Evolutionary conservation across 2,797 vertebrate species (phyloP), one percentile per base, ranked within the genome.

Genomic region (Hyperoplus immaculatus): DNA sequence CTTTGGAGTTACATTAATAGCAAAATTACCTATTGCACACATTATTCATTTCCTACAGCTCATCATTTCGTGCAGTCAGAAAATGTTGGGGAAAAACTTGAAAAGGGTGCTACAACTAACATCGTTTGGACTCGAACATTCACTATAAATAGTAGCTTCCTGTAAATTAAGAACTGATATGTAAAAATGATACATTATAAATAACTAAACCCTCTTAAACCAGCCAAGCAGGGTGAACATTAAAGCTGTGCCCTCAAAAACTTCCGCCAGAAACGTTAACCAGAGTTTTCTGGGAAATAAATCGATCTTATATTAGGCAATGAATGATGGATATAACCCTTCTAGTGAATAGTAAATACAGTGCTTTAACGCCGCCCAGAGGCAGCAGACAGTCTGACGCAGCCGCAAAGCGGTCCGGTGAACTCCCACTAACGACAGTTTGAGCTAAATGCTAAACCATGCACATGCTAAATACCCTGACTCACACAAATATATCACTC

Each of bases 401-500:
- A 58, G 55, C 5, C 59, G 58, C 62, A 14, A 1, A 63, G 54
- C 75, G 13, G 66, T 8, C 41, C 50, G 51, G 4, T 62, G 54
- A 54, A 39, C 71, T 15, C 39, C 42, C 41, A 46, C 59, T 69
- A n/a, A 4, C 65, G 45, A 38, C 49, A 46, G 15, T 59, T 57
- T 2, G 0, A 60, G 89, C 85, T 87, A 91, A 74, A 54, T 1
- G 90, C 86, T 82, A 86, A 68, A 67, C 12, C 1, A 6, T 16
- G 56, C 5, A 39, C 18, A 1, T 0, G 16, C n/a, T 29, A 11
- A 76, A 68, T 6, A 4, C 1, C 8, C 13, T 1, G 0, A 16
- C 1, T 66, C 5, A 9, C 3, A 29, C 29, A 29, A 29, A 29
- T 42, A 29, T 16, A 29, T 12, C 8, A 29, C 50, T 9, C 2